phyloP scores from a whole-genome alignment of 2,113 vertebrate genomes.

The Penelope pileata region DNA sequence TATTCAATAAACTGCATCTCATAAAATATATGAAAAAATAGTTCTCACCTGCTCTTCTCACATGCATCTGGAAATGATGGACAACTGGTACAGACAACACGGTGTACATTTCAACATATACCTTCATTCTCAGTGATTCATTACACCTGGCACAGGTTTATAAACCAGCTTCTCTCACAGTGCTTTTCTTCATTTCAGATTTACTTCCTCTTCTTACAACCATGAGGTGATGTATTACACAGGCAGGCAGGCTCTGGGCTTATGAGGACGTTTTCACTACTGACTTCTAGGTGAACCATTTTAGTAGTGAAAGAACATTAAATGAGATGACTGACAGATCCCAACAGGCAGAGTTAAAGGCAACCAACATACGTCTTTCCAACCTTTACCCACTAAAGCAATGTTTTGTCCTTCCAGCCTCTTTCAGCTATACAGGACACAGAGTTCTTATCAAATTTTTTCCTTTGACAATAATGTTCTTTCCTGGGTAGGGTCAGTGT shows the following conservation, averaged over 20 bases:
- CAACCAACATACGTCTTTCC: slow-evolving; percentile 24
- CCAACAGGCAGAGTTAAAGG: slow-evolving; percentile 16
- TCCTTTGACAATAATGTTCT: neutral
- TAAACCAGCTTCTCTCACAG: neutral
- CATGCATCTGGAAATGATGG: neutral
- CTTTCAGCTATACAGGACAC: neutral
- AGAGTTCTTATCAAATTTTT: neutral
- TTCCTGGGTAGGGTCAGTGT: neutral
- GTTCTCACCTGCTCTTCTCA: neutral
- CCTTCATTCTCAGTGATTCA: neutral
- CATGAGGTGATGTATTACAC: neutral
- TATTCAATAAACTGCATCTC: neutral
- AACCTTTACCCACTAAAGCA: neutral
- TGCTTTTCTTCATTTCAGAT: neutral
- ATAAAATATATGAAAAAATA: neutral
- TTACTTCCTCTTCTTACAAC: neutral
- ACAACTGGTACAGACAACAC: neutral
- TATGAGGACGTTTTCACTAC: slow-evolving; percentile 6
- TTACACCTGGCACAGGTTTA: neutral
- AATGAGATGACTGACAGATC: slow-evolving; percentile 21
- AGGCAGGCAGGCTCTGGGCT: neutral
- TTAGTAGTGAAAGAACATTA: neutral
- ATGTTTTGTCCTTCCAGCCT: neutral
- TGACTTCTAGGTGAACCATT: slow-evolving; percentile 42
- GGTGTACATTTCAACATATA: neutral